Base-by-base conservation (phyloP, 1,140 invertebrate species). In the Drosophila suzukii region DNA sequence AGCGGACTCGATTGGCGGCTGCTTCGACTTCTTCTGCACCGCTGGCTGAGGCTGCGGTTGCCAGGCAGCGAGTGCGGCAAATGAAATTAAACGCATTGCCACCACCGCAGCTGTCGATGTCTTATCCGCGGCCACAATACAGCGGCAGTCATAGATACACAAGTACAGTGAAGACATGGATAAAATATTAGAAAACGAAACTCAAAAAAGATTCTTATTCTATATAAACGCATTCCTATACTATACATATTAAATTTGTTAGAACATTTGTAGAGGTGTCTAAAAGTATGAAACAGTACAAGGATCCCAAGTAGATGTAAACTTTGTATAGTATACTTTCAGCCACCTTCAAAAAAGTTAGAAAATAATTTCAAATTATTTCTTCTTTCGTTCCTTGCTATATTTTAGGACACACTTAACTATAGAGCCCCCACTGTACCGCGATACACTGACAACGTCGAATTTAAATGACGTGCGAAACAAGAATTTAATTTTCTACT, bases 381-480 rank as follows among this genome's bases (percentile, higher is more conserved):
- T 27, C 5, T 27, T 27, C 1, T 3, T 27, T 2, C 2, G 24
- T 4, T 27, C 3, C 27, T 27, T 27, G 27, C 5, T 27, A 5
- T 4, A 27, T 27, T 4, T 27, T 2, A 27, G 27, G 27, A 27
- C 27, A 27, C 4, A 4, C 27, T 27, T 6, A 7, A 17, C 8
- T 3, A n/a, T 41, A 15, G 6, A 34, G 34, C n/a, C 1, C 7
- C 32, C 41, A 53, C 61, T 68, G 61, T 66, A 32, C 27, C 12
- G 59, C 46, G 12, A 67, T 67, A 47, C 55, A 54, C 62, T 75
- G 81, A 72, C 84, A 84, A 46, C 84, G 83, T 76, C 65, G 84
- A 80, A 91, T 91, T 84, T 84, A 90, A 91, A 89, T 90, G 83
- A 89, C 81, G 90, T 82, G 85, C 85, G 78, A 91, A 91, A 90